Base-by-base conservation (phyloP, 1,140 invertebrate genomes). In the Drosophila trapezifrons region DNA sequence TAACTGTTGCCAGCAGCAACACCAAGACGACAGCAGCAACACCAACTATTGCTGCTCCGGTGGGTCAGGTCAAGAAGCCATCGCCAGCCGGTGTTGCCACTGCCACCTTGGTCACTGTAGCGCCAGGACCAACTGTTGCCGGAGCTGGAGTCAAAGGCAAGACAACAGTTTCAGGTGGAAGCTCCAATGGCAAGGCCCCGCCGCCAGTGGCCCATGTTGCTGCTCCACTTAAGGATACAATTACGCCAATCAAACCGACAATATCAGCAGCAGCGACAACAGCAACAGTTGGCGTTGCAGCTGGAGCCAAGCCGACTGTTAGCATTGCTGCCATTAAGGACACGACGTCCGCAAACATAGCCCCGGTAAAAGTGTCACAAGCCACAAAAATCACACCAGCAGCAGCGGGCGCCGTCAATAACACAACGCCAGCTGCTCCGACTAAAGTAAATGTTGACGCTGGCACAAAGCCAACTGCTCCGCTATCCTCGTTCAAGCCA, bases 381-480 rank as follows among this genome's bases (percentile, higher is more conserved):
- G 52, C 40, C 15, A 62, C 35, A 73, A 55, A 64, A 60, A 60
- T 25, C 43, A 60, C 18, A 59, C 35, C 57, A 37, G 22, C 74
- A 56, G 20, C 51, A 55, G 15, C 54, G 10, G 32, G 38, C 45
- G 22, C 56, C 49, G 49, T 35, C 17, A 52, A 52, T 9, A 52
- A 35, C 29, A 52, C 46, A 18, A 43, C 22, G 37, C 29, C 58
- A 27, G 38, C 63, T 42, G 45, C 76, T 22, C n/a, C 59, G 63
- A 9, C 65, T 17, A 69, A 66, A 27, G 62, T 25, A 66, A 69
- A 67, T 51, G 64, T 35, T 35, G 46, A 69, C 37, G 18, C 65
- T 66, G 65, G 46, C 62, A n/a, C n/a, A 20, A 71, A 72, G 52
- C 51, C 69, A 72, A 20, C 65, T 12, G 65, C 52, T 35, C 0